Evolutionary conservation across 2,888 invertebrate genomes (phyloP).

Genomic region (Mycalesis mineus): DNA sequence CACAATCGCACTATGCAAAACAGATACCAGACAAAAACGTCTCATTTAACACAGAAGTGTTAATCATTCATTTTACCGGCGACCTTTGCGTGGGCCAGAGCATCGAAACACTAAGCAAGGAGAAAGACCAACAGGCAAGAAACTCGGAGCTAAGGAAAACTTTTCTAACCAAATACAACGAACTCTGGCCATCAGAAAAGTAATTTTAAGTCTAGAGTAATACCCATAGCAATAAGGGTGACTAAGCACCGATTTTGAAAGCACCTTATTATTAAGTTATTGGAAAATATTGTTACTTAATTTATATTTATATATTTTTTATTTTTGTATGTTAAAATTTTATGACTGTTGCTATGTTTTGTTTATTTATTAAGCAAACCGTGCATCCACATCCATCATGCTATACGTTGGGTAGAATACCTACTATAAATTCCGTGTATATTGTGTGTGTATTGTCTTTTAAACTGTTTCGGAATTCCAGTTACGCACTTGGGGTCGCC

Average conservation of each 20-base stretch:
- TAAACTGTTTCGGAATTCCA: no score
- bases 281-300: conserved; percentile 20
- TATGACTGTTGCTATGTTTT: conserved; percentile 36
- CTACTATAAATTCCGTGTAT: no score
- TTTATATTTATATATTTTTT: conserved; percentile 21
- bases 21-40: conserved; percentile 66
- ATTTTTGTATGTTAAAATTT: conserved; percentile 41
- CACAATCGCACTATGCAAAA: conserved; percentile 54
- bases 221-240: conserved; percentile 11
- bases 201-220: conserved; percentile 39
- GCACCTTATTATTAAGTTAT: conserved; percentile 10
- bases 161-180: conserved; percentile 69
- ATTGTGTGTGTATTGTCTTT: no score
- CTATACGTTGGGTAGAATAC: no score
- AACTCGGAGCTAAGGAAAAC: conserved; percentile 80
- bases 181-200: conserved; percentile 69
- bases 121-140: conserved; percentile 80
- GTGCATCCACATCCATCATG: no score
- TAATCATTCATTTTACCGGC: conserved; percentile 81
- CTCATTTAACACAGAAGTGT: conserved; percentile 76
- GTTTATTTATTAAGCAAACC: conserved; percentile 36
- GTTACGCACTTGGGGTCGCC: no score
- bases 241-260: conserved; percentile 3
- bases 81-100: conserved; percentile 74
- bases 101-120: conserved; percentile 80